These are phyloP conservation scores for Theonella swinhoei DNA, from an alignment of 37 sponge, comb jelly and placozoan species.

Conservation along the genomic window DNA sequence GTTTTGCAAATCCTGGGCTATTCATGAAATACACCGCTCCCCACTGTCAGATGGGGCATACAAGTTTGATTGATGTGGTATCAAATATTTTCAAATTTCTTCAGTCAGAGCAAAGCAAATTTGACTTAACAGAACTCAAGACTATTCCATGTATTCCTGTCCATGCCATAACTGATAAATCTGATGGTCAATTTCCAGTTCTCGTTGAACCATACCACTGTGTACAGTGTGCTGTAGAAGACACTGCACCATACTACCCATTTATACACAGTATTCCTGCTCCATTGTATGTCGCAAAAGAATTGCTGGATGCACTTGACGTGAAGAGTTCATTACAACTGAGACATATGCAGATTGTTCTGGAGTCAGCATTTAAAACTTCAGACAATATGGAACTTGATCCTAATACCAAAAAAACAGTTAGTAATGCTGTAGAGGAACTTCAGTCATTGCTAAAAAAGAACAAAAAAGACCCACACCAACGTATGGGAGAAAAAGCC, in stretches of 20 bases:
- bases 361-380: slow-evolving; percentile 17
- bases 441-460: background rate
- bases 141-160: slow-evolving; percentile 50
- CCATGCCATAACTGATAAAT: background rate
- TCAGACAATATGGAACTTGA: background rate
- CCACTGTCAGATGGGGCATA: background rate
- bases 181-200: slow-evolving; percentile 8
- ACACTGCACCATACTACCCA: slow-evolving; percentile 18
- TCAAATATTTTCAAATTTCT: slow-evolving; percentile 6
- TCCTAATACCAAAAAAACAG: background rate
- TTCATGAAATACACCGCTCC: slow-evolving; percentile 31
- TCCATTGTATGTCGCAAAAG: background rate
- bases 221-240: background rate
- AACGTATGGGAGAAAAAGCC: background rate
- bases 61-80: slow-evolving; percentile 10
- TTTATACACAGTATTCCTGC: slow-evolving; percentile 26
- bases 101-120: background rate
- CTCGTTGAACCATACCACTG: slow-evolving; percentile 52
- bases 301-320: slow-evolving; percentile 25
- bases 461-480: background rate
- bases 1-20: slow-evolving; percentile 10
- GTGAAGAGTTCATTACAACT: background rate
- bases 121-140: background rate
- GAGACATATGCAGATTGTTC: slow-evolving; percentile 30
- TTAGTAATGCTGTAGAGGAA: background rate